phyloP scores from a whole-genome alignment of 2,797 vertebrate species.

The Malurus splendens region DNA sequence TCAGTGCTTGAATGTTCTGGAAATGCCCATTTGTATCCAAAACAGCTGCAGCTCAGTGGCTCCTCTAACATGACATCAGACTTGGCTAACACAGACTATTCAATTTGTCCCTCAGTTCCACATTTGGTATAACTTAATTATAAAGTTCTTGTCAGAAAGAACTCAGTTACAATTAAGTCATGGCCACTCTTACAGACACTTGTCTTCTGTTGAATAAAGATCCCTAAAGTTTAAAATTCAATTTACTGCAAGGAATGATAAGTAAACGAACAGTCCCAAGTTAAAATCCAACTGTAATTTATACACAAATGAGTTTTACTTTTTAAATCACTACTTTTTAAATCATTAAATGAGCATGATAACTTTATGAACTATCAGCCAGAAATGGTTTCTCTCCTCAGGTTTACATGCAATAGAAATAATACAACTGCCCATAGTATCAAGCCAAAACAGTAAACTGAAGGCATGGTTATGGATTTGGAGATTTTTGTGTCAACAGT shows the following conservation, averaged over 20 bases:
- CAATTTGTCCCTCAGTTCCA: background rate
- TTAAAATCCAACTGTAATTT: background rate
- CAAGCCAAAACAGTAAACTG: background rate
- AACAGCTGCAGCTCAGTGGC: background rate
- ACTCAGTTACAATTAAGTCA: background rate
- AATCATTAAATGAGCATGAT: background rate
- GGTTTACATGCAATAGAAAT: background rate
- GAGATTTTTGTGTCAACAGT: background rate
- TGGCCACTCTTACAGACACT: background rate
- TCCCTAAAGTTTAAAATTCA: background rate
- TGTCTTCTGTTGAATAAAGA: background rate
- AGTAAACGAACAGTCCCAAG: background rate
- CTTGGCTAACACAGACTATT: background rate
- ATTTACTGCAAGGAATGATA: background rate
- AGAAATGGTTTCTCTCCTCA: background rate
- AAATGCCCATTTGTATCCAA: background rate
- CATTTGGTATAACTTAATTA: background rate
- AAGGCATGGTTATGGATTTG: background rate
- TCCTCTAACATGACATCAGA: fast-evolving
- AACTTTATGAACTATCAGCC: background rate
- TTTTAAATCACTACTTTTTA: background rate
- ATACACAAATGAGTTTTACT: background rate
- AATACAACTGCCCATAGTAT: background rate
- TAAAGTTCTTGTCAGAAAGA: no score
- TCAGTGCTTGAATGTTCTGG: background rate